Evolutionary conservation across 23 tunicate genomes (phyloP).

Genomic region (Ascidia mentula): DNA sequence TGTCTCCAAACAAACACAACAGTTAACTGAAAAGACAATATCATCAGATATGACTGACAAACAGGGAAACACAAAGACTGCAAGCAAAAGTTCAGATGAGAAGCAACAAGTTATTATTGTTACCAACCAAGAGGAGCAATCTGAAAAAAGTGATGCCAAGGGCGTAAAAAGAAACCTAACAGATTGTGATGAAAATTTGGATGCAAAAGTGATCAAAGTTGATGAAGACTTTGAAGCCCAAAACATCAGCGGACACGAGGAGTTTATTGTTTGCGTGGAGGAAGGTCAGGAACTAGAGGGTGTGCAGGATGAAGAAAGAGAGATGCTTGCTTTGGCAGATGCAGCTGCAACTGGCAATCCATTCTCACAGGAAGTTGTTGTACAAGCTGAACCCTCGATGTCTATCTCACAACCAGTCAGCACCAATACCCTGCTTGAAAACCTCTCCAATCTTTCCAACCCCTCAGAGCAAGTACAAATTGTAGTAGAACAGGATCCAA

Average conservation of each 20-base stretch:
- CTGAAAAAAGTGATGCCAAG: background rate
- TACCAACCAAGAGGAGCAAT: background rate
- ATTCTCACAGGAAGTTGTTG: constrained; percentile 18
- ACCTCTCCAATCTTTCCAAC: constrained; percentile 30
- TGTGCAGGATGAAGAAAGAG: constrained; percentile 44
- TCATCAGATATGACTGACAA: too few relatives aligned
- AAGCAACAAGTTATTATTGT: constrained; percentile 1
- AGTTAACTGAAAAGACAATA: too few relatives aligned
- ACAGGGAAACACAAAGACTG: too few relatives aligned
- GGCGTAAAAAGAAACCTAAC: background rate
- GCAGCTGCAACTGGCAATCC: constrained; percentile 40
- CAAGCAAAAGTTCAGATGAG: background rate
- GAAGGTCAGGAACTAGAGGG: constrained; percentile 8
- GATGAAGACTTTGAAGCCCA: constrained; percentile 13
- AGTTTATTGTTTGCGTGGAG: constrained; percentile 17
- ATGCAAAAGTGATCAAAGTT: constrained; percentile 17
- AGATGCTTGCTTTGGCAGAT: constrained; percentile 52
- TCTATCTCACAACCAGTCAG: constrained; percentile 13
- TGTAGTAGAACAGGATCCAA: constrained; percentile 74
- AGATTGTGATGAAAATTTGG: background rate
- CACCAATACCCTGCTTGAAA: constrained; percentile 14
- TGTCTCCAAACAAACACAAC: too few relatives aligned
- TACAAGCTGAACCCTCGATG: constrained; percentile 20
- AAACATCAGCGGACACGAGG: background rate
- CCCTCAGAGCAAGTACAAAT: constrained; percentile 70